Evolutionary conservation across 2,113 vertebrate genomes (phyloP).

Genomic region (Ceyx margarethae): DNA sequence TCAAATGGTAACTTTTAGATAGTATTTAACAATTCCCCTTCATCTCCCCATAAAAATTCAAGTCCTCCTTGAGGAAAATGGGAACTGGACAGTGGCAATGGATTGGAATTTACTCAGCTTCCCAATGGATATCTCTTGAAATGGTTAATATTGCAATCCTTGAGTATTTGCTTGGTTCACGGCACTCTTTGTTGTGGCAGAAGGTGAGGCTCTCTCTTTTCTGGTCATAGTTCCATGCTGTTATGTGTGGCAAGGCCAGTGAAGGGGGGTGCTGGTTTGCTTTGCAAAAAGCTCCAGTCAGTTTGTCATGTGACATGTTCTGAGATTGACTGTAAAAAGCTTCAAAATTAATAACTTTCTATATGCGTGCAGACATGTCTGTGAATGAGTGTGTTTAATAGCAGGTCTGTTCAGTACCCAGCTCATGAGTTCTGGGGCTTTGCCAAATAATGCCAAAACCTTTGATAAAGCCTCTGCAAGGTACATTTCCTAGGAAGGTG

Average conservation of each 20-base stretch:
- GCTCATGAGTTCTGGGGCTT: background rate
- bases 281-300: background rate
- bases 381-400: background rate
- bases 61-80: background rate
- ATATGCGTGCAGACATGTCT: background rate
- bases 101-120: background rate
- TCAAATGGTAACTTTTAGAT: slow-evolving; percentile 9
- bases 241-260: background rate
- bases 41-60: background rate
- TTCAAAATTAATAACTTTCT: background rate
- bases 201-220: background rate
- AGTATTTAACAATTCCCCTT: background rate
- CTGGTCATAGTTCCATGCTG: background rate
- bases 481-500: background rate
- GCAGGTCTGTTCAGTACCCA: background rate
- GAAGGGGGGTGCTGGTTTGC: background rate
- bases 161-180: background rate
- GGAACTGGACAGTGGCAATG: background rate
- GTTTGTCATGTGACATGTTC: background rate
- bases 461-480: slow-evolving; percentile 5
- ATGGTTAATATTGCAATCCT: background rate
- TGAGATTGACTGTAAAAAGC: slow-evolving; percentile 2
- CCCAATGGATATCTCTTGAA: background rate
- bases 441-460: background rate
- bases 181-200: background rate